Base-by-base conservation (phyloP, 2,113 vertebrate genomes). In the Thinocorus orbignyianus region DNA sequence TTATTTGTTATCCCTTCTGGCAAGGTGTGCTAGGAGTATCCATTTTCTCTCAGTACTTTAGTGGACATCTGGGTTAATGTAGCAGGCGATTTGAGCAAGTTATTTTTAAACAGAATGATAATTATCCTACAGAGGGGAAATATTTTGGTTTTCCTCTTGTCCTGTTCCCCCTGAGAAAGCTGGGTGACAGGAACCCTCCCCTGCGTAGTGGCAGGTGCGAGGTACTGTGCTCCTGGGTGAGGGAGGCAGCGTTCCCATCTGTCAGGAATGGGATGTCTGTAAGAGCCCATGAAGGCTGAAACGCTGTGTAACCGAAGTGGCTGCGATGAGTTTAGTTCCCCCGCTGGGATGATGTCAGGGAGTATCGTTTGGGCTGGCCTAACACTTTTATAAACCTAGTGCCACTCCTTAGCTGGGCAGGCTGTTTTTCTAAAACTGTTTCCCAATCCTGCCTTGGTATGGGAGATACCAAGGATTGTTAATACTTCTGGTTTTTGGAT, bases 201-300 rank as follows among this genome's bases (percentile, higher is more conserved):
- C 52, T 71, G 68, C 2, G 2, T 4, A 12, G 35, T 8, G 4
- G 3, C 65, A 55, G 46, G n/a, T 30, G 68, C 3, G 54, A n/a
- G 31, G 0, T 26, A 22, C 46, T 17, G 12, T 7, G 33, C 49
- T 17, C 46, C 37, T 1, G 6, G 28, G 23, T 7, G n/a, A 62
- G 65, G 23, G 35, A 24, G 2, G 11, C 3, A 2, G 37, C 2
- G 1, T 19, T 83, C 19, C 14, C 2, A 2, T 55, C 46, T n/a
- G 13, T 51, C 66, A 46, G 48, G 37, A 35, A 9, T 0, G 0
- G 5, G 49, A 17, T 13, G 25, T 31, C 51, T 19, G 3, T 18
- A 3, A 23, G 57, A 20, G 31, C 17, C n/a, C 64, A 6, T 6
- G 44, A 66, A 79, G 49, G 76, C 41, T 73, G 55, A 26, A 51